phyloP scores from a whole-genome alignment of 2,113 vertebrate species.

The Actenoides hombroni region DNA sequence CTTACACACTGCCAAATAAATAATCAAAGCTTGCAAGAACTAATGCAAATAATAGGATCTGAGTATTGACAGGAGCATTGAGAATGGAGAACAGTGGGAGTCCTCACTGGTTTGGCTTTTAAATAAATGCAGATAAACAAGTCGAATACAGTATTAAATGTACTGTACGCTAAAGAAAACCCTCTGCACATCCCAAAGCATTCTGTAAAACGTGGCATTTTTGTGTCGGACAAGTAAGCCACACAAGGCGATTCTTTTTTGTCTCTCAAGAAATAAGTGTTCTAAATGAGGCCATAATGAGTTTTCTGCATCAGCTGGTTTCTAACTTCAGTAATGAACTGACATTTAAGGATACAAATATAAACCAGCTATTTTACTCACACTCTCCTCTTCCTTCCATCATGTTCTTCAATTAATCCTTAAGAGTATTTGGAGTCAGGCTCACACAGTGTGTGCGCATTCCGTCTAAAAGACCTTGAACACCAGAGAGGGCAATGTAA shows the following conservation, averaged over 20 bases:
- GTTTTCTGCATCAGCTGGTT: constrained; percentile 46
- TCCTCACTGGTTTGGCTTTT: neutral
- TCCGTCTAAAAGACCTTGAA: neutral
- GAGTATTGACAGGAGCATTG: rapidly evolving
- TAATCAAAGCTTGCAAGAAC: neutral
- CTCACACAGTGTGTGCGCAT: neutral
- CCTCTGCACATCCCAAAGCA: neutral
- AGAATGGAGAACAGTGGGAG: neutral
- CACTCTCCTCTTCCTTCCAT: constrained; percentile 13
- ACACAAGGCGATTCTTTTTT: neutral
- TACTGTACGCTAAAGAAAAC: neutral
- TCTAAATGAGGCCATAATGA: constrained; percentile 44
- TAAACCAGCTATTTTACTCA: constrained; percentile 43
- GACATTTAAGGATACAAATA: constrained; percentile 61
- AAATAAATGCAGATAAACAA: constrained; percentile 2
- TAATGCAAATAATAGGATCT: rapidly evolving
- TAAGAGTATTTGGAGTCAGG: neutral
- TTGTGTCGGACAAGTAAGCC: neutral
- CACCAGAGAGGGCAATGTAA: neutral
- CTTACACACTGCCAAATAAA: neutral
- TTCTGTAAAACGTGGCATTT: neutral
- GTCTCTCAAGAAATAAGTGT: constrained; percentile 31
- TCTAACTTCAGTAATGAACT: constrained; percentile 60
- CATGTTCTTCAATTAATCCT: constrained; percentile 33
- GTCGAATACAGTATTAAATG: neutral